These are phyloP conservation scores for Ceyx erithaca DNA, from an alignment of 2,797 vertebrate genomes.

Conservation along the genomic window DNA sequence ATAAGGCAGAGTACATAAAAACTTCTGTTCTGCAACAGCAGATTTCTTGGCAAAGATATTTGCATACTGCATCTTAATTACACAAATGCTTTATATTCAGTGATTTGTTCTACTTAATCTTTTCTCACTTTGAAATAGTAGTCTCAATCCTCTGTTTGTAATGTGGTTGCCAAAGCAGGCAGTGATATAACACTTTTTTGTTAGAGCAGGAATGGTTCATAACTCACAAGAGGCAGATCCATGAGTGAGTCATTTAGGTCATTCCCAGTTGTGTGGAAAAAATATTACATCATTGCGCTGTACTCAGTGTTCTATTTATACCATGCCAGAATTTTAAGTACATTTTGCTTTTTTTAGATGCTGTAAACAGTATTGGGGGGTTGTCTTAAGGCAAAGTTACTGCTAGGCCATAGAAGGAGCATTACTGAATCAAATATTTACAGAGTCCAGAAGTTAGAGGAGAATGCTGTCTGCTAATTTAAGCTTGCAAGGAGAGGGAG, in stretches of 20 bases:
- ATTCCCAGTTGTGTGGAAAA: slow-evolving; percentile 74
- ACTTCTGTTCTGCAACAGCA: neutral
- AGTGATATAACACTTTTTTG: slow-evolving; percentile 46
- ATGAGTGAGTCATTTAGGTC: slow-evolving; percentile 74
- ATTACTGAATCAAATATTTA: slow-evolving; percentile 67
- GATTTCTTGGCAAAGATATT: neutral
- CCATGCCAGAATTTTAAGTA: slow-evolving; percentile 64
- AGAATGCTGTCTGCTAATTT: slow-evolving; percentile 5
- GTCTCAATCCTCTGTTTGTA: neutral
- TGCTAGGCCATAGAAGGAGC: slow-evolving; percentile 69
- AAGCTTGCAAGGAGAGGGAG: neutral
- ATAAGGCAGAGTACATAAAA: neutral
- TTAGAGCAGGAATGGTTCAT: slow-evolving; percentile 54
- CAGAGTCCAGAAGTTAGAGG: slow-evolving; percentile 21
- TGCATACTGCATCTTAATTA: neutral
- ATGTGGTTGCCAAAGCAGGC: slow-evolving; percentile 29
- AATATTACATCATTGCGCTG: slow-evolving; percentile 74
- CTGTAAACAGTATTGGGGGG: slow-evolving; percentile 63
- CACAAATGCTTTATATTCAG: neutral
- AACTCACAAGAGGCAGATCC: slow-evolving; percentile 68
- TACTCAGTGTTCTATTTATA: slow-evolving; percentile 77
- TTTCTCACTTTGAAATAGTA: slow-evolving; percentile 2
- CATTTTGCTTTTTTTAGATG: slow-evolving; percentile 75
- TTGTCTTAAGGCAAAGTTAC: slow-evolving; percentile 59
- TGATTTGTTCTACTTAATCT: slow-evolving; percentile 29